Evolutionary conservation across 2,797 vertebrate species (phyloP).

Genomic region (Diplodus sargus): DNA sequence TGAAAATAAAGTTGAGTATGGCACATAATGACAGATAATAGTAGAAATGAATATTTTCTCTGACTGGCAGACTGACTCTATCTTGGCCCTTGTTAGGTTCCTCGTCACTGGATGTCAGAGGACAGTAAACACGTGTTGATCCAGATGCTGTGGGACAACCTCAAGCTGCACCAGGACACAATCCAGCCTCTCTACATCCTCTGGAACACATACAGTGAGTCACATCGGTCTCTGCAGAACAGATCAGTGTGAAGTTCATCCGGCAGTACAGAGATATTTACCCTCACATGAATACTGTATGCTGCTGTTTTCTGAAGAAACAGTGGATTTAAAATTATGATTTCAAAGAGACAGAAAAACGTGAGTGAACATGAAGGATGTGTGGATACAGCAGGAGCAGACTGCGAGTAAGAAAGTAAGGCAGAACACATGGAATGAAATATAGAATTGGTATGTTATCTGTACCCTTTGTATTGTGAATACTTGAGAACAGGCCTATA

Average conservation of each 20-base stretch:
- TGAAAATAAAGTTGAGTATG: background rate
- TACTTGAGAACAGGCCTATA: no score
- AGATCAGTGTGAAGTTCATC: background rate
- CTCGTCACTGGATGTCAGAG: conserved; percentile 93
- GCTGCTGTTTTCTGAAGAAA: background rate
- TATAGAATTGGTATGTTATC: no score
- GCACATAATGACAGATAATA: background rate
- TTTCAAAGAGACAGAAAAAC: background rate
- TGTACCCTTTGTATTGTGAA: no score
- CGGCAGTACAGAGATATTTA: background rate
- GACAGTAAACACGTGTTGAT: conserved; percentile 98
- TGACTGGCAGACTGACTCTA: background rate
- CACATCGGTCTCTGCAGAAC: background rate
- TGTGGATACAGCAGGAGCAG: background rate
- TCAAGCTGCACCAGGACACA: conserved; percentile 95
- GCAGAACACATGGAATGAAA: no score
- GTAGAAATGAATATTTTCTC: background rate
- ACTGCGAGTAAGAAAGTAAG: no score
- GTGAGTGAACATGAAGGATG: background rate
- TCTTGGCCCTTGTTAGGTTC: conserved; percentile 80
- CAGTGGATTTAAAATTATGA: background rate
- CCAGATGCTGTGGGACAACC: conserved; percentile 98
- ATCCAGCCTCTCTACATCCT: conserved; percentile 95
- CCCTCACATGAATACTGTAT: background rate
- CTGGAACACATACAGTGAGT: conserved; percentile 95